Conservation (phyloP, 2,888 invertebrate genomes). For the Heteropelma amictum region DNA sequence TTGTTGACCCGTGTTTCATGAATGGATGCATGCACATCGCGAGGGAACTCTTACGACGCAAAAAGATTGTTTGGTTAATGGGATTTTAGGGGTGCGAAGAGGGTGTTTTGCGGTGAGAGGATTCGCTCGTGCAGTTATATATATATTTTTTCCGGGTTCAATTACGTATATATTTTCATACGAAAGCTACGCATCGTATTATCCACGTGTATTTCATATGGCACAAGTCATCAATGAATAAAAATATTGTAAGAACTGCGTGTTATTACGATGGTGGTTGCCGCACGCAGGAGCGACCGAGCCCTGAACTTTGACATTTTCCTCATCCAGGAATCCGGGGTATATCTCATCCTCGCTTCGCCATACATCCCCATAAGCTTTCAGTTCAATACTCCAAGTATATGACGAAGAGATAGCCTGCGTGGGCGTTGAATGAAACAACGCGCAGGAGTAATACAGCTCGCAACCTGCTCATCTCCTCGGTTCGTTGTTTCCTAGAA, state of each 20-base stretch:
- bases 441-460: no score
- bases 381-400: conserved; percentile 1
- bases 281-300: conserved; percentile 53
- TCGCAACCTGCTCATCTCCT: no score
- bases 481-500: no score
- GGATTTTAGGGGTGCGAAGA: conserved; percentile 7
- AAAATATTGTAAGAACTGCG: neutral
- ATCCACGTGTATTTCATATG: neutral
- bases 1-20: conserved; percentile 12
- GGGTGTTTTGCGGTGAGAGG: neutral
- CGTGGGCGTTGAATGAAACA: no score
- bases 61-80: conserved; percentile 11
- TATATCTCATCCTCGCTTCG: conserved; percentile 27
- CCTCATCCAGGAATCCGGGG: conserved; percentile 36
- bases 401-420: no score
- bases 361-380: conserved; percentile 22
- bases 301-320: conserved; percentile 67
- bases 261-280: neutral
- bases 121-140: conserved; percentile 11
- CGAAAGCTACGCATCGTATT: neutral
- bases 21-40: conserved; percentile 24
- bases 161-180: conserved; percentile 31
- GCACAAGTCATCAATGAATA: neutral
- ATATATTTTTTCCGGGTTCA: conserved; percentile 37
- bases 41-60: neutral